phyloP scores from a whole-genome alignment of 2,113 vertebrate genomes.

The Eulemur rufifrons region DNA sequence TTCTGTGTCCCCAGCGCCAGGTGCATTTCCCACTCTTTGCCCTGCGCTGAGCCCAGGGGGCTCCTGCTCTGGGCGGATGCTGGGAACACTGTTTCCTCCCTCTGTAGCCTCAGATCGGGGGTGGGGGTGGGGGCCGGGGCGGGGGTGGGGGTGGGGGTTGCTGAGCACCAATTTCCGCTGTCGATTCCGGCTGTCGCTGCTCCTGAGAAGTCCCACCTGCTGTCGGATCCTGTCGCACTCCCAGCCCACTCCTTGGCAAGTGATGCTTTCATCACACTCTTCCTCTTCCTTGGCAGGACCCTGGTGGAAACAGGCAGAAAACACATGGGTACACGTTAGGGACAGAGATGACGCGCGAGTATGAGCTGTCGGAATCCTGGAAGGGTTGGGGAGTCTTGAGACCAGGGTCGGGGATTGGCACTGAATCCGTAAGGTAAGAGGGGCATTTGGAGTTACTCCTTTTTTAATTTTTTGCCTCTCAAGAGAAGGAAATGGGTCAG shows the following conservation, averaged over 20 bases:
- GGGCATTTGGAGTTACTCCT: neutral
- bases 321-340: neutral
- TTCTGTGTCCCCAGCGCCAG: neutral
- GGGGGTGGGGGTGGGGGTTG: too few species aligned
- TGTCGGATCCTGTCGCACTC: neutral
- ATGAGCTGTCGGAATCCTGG: neutral
- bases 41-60: neutral
- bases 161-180: neutral
- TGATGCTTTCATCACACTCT: neutral
- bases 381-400: neutral
- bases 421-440: neutral
- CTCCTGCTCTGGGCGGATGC: neutral
- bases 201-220: neutral
- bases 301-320: neutral
- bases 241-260: neutral
- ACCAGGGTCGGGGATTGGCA: neutral
- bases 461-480: neutral
- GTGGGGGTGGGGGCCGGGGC: neutral
- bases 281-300: neutral
- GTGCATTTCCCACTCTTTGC: accelerated
- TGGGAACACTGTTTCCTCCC: neutral
- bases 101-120: neutral
- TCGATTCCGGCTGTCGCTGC: neutral
- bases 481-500: constrained; percentile 37
- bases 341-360: neutral